These are phyloP conservation scores for Melanophora roralis DNA, from an alignment of 2,888 invertebrate species.

Conservation along the genomic window DNA sequence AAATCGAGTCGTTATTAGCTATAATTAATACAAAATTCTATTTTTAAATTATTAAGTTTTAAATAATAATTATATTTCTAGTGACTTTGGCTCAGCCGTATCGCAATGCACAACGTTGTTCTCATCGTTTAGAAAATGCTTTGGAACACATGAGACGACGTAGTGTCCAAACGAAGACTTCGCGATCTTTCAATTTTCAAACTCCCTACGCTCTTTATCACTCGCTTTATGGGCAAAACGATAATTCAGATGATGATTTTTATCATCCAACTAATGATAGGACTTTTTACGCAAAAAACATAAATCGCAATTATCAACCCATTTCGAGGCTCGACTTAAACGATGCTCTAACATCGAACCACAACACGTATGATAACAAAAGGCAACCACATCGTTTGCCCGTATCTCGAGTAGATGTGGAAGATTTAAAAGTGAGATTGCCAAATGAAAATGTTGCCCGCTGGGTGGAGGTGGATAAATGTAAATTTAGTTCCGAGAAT, in stretches of 20 bases:
- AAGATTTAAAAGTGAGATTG: slow-evolving; percentile 79
- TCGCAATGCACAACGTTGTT: slow-evolving; percentile 80
- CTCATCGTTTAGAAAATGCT: slow-evolving; percentile 82
- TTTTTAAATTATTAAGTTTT: too few relatives aligned
- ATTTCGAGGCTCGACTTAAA: slow-evolving; percentile 52
- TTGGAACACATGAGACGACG: slow-evolving; percentile 80
- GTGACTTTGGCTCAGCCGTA: slow-evolving; percentile 66
- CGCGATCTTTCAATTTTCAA: slow-evolving; percentile 69
- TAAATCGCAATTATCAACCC: slow-evolving; percentile 61
- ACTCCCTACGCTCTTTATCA: slow-evolving; percentile 75
- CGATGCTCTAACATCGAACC: slow-evolving; percentile 10
- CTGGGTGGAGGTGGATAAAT: slow-evolving; percentile 86
- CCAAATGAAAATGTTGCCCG: slow-evolving; percentile 81
- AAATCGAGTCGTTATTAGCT: too few relatives aligned
- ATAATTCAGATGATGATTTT: slow-evolving; percentile 67
- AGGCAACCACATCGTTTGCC: slow-evolving; percentile 69
- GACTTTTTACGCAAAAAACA: slow-evolving; percentile 68
- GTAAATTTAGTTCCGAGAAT: slow-evolving; percentile 85
- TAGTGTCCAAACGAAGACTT: slow-evolving; percentile 69
- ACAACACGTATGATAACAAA: slow-evolving; percentile 29
- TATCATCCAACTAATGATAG: slow-evolving; percentile 68
- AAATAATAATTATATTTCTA: neutral
- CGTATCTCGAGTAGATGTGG: slow-evolving; percentile 63
- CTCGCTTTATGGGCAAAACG: slow-evolving; percentile 71
- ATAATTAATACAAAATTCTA: too few relatives aligned